Base-by-base conservation (phyloP, 1,140 invertebrate species). In the Hestina assimilis region DNA sequence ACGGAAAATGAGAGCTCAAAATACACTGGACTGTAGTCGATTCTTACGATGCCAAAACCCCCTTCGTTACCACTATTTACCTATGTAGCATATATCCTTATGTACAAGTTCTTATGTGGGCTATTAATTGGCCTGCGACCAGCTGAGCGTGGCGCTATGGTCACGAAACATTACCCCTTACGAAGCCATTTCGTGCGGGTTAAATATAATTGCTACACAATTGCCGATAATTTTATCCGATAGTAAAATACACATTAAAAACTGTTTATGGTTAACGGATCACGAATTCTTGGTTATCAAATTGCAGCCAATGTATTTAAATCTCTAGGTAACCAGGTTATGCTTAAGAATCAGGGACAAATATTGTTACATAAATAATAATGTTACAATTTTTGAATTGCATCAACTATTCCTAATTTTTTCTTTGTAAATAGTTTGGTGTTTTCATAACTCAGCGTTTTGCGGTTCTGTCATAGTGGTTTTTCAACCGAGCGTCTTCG, bases 161-260 rank as follows among this genome's bases (percentile, higher is more conserved):
- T 50, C 47, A 50, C 47, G 47, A 50, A 26, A 50, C 47, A 50
- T 50, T 50, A 50, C 33, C 33, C 47, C 6, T 4, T 24, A 15
- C 35, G 46, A 20, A 31, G 47, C 47, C 31, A 26, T 50, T 38
- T 21, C 1, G 46, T 48, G 19, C 24, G 19, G 33, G 47, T 50
- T 50, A 50, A 50, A 50, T 50, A 50, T 50, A 50, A 50, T 50
- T 50, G 47, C 21, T 33, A 20, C 12, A 23, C 12, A 47, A 47
- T 47, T 47, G 45, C 19, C 45, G 33, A 40, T 50, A 50, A 50
- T 50, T 38, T 50, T 50, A n/a, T 50, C 47, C 24, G 29, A 40
- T 38, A 50, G 9, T 50, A 50, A 50, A 50, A 11, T 50, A 14
- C 47, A 38, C 19, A 19, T 50, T 40, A 50, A 26, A 50, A 48